Conservation (phyloP, 1,140 invertebrate genomes). For the Sitodiplosis mosellana region DNA sequence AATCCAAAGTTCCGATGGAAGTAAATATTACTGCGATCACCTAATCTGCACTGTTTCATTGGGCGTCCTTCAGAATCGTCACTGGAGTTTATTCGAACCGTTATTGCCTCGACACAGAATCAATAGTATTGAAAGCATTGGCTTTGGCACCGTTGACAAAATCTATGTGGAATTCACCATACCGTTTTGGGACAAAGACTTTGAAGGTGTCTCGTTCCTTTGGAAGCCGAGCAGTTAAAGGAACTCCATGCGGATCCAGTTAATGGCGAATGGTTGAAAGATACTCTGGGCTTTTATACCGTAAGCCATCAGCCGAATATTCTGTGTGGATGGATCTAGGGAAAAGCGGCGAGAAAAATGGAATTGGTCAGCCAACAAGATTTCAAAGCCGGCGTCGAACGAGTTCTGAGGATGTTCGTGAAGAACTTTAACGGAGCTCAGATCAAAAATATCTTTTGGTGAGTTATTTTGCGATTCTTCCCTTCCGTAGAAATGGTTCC, state of each 20-base stretch:
- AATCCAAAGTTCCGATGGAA: slow-evolving; percentile 32
- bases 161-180: slow-evolving; percentile 49
- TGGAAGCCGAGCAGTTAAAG: slow-evolving; percentile 31
- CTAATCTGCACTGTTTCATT: slow-evolving; percentile 48
- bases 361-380: slow-evolving; percentile 30
- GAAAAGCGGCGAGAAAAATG: slow-evolving; percentile 32
- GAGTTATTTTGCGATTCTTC: not conserved
- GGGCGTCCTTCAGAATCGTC: slow-evolving; percentile 44
- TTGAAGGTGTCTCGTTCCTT: slow-evolving; percentile 27
- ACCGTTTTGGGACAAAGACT: slow-evolving; percentile 38
- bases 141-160: slow-evolving; percentile 54
- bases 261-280: slow-evolving; percentile 33
- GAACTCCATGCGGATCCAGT: slow-evolving; percentile 18
- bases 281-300: slow-evolving; percentile 44
- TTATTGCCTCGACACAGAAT: slow-evolving; percentile 36
- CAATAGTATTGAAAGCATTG: slow-evolving; percentile 39
- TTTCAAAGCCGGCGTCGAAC: slow-evolving; percentile 26
- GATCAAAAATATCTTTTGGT: slow-evolving; percentile 19
- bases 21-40: slow-evolving; percentile 36
- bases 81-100: slow-evolving; percentile 38
- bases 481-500: not conserved
- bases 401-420: slow-evolving; percentile 26
- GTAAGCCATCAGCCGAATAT: slow-evolving; percentile 45
- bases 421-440: slow-evolving; percentile 16
- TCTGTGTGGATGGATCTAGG: slow-evolving; percentile 43